Evolutionary conservation across 2,113 vertebrate genomes (phyloP).

Genomic region (Uria aalge): DNA sequence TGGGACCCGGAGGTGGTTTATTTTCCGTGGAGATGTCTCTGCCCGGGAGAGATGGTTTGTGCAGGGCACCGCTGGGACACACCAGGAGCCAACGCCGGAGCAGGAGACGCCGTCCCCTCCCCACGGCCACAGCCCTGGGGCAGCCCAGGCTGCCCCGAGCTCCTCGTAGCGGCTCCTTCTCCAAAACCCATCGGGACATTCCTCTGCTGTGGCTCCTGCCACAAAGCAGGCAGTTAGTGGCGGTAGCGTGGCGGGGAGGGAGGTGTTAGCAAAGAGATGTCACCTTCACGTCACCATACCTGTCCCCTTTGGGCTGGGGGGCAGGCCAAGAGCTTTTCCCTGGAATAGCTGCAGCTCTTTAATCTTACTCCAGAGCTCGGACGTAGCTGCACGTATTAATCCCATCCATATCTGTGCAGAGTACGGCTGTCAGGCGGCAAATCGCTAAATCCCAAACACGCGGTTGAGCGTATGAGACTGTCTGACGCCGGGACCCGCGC

Average conservation of each 20-base stretch:
- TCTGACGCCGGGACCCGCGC: neutral
- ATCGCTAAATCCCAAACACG: neutral
- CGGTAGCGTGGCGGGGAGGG: rapidly evolving
- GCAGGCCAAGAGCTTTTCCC: neutral
- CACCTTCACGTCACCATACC: neutral
- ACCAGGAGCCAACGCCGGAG: neutral
- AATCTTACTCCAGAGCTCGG: neutral
- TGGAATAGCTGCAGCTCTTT: neutral
- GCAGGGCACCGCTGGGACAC: neutral
- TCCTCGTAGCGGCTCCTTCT: neutral
- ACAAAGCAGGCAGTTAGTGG: neutral
- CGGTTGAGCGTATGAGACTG: rapidly evolving
- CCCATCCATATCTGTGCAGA: neutral
- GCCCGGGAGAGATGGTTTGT: neutral
- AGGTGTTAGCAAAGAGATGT: neutral
- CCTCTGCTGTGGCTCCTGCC: neutral
- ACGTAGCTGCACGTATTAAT: neutral
- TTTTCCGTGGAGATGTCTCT: neutral
- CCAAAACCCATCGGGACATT: neutral
- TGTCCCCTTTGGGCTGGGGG: neutral
- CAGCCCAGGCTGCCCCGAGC: rapidly evolving
- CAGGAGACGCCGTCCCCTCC: rapidly evolving
- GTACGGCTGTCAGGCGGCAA: rapidly evolving
- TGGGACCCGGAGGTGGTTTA: neutral
- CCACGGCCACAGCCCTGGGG: neutral